These are phyloP conservation scores for Acipenser transmontanus DNA, from an alignment of 2,797 vertebrate species.

Conservation along the genomic window DNA sequence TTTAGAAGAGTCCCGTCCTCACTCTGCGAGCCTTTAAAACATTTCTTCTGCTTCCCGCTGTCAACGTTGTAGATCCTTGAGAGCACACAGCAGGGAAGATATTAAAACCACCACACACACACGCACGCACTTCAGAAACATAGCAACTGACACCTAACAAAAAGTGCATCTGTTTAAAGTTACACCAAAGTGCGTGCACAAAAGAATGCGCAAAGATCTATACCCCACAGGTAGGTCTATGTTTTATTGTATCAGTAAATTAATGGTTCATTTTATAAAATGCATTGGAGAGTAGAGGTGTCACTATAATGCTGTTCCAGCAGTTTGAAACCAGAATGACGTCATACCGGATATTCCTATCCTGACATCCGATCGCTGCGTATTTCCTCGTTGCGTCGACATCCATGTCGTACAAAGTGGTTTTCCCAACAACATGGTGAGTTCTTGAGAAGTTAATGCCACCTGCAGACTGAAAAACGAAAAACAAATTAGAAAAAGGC, in stretches of 20 bases:
- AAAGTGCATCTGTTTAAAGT: too few relatives aligned
- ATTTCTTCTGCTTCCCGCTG: slow-evolving; percentile 73
- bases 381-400: slow-evolving; percentile 63
- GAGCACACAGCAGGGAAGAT: too few relatives aligned
- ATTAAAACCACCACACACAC: neutral
- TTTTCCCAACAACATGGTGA: slow-evolving; percentile 84
- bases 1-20: slow-evolving; percentile 77
- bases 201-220: too few relatives aligned
- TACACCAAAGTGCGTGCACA: too few relatives aligned
- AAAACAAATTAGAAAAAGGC: neutral
- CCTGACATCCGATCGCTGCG: slow-evolving; percentile 75
- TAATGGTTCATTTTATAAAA: too few relatives aligned
- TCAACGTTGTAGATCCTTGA: slow-evolving; percentile 68
- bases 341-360: slow-evolving; percentile 71
- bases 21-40: slow-evolving; percentile 69
- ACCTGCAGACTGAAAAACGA: slow-evolving; percentile 46
- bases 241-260: too few relatives aligned
- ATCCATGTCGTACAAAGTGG: slow-evolving; percentile 82
- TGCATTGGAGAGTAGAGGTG: too few relatives aligned
- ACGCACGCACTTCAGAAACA: neutral
- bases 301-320: too few relatives aligned
- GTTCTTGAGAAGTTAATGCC: slow-evolving; percentile 63
- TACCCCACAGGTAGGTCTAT: too few relatives aligned
- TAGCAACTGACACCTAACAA: too few relatives aligned
- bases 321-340: too few relatives aligned